Percentiles rank a stretch among this genome's conserved stretches.
Conservation (phyloP, 2,888 invertebrate species). For the Drosophila siamana region DNA sequence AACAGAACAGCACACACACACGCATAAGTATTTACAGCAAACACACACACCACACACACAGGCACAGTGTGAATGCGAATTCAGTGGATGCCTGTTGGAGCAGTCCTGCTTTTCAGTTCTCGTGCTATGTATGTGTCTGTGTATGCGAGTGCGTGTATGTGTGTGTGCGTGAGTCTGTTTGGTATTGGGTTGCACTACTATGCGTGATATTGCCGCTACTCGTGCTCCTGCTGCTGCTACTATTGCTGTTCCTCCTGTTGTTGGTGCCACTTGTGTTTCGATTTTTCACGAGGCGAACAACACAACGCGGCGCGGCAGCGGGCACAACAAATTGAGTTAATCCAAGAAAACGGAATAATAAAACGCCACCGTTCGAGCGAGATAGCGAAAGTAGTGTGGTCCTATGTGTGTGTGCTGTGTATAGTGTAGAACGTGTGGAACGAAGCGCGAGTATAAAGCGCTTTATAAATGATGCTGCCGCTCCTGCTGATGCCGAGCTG, state of each 20-base stretch:
- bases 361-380: constrained; percentile 50
- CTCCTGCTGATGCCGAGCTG: constrained; percentile 35
- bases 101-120: constrained; percentile 24
- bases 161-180: constrained; percentile 37
- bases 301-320: constrained; percentile 20
- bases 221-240: constrained; percentile 23
- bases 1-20: constrained; percentile 19
- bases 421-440: constrained; percentile 8
- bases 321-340: constrained; percentile 79
- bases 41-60: constrained; percentile 6
- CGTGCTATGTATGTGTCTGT: constrained; percentile 17
- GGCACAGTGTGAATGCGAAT: constrained; percentile 20
- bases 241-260: constrained; percentile 26
- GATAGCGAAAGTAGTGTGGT: neutral
- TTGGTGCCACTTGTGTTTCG: constrained; percentile 62
- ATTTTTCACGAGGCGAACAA: constrained; percentile 57
- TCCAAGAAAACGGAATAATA: constrained; percentile 81
- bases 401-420: neutral
- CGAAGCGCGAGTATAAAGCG: constrained; percentile 46
- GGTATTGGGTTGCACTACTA: constrained; percentile 66
- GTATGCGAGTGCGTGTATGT: constrained; percentile 27
- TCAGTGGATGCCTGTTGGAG: constrained; percentile 37
- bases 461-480: constrained; percentile 70
- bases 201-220: constrained; percentile 45
- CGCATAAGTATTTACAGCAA: constrained; percentile 3